Base-by-base conservation (phyloP, 2,888 invertebrate genomes). In the Diarsia brunnea region DNA sequence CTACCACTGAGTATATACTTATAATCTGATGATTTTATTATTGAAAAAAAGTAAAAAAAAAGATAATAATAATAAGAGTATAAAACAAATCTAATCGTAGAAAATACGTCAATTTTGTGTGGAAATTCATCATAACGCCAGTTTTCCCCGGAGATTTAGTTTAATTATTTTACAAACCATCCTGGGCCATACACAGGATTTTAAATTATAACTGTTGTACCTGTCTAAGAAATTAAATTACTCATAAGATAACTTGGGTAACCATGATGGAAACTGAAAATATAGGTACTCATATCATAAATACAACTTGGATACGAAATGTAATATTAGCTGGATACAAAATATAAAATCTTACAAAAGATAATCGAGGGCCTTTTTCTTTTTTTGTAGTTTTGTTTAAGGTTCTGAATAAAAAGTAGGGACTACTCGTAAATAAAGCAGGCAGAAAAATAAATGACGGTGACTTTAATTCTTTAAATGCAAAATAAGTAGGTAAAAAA, bases 321-420 rank as follows among this genome's bases (percentile, higher is more conserved):
- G 43, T 43, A 58, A 75, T 31, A 19, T 58, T 58, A 58, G n/a
- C 21, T 78, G 21, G 16, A 74, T 38, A 75, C 19, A 49, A 27
- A 60, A 69, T 69, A 16, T 43, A 55, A 49, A 69, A 78, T 49
- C n/a, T 58, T 24, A 24, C 70, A 78, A 58, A 49, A 75, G 43
- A 31, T 60, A 70, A 78, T 69, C 24, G 27, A 10, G 4, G 14
- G 27, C 27, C 8, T 38, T n/a, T 75, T 58, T 49, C 21, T 75
- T 58, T 49, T 38, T 66, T n/a, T 78, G 27, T 1, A 66, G 12
- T 24, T 66, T 78, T 69, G 43, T 49, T 24, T 49, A 69, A 19
- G 58, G 11, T n/a, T 38, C 8, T n/a, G n/a, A 78, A 55, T 77
- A 43, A 19, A 77, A 45, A 60, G 38, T n/a, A 49, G 43, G n/a